Evolutionary conservation across 2,888 invertebrate species (phyloP).

Genomic region (Aquatica leii): DNA sequence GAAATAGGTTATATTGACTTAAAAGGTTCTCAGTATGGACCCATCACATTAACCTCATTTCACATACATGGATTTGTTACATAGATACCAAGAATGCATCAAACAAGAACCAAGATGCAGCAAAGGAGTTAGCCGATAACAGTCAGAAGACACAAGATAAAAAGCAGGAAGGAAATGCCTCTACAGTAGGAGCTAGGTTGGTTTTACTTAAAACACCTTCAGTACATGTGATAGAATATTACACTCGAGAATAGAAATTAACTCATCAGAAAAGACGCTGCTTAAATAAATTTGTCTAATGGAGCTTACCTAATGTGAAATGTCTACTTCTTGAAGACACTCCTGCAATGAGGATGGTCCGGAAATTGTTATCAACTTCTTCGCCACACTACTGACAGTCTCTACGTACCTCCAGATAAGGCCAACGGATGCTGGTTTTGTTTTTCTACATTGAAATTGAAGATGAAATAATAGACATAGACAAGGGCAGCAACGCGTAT

Average conservation of each 20-base stretch:
- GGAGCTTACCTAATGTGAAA: neutral
- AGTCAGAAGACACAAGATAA: constrained; percentile 27
- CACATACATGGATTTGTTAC: constrained; percentile 48
- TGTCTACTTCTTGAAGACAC: too few species aligned
- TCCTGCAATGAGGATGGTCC: too few species aligned
- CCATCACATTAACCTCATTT: constrained; percentile 43
- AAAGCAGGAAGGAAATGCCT: constrained; percentile 38
- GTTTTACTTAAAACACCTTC: constrained; percentile 34
- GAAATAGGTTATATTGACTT: constrained; percentile 22
- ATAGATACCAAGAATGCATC: constrained; percentile 49
- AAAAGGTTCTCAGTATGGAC: constrained; percentile 41
- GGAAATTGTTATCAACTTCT: too few species aligned
- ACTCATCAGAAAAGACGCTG: constrained; percentile 40
- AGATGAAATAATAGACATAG: too few species aligned
- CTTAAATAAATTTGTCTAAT: constrained; percentile 22
- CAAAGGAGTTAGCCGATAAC: constrained; percentile 29
- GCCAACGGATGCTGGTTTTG: too few species aligned
- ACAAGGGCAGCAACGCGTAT: neutral
- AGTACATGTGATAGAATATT: constrained; percentile 26
- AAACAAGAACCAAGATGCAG: constrained; percentile 41
- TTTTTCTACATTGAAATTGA: too few species aligned
- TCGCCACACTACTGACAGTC: too few species aligned
- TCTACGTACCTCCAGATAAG: too few species aligned
- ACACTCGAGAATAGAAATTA: constrained; percentile 19
- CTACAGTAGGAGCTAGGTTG: constrained; percentile 41